Evolutionary conservation across 2,888 invertebrate species (phyloP), one percentile per base, ranked within the genome.

Genomic region (Apocheima hispidaria): DNA sequence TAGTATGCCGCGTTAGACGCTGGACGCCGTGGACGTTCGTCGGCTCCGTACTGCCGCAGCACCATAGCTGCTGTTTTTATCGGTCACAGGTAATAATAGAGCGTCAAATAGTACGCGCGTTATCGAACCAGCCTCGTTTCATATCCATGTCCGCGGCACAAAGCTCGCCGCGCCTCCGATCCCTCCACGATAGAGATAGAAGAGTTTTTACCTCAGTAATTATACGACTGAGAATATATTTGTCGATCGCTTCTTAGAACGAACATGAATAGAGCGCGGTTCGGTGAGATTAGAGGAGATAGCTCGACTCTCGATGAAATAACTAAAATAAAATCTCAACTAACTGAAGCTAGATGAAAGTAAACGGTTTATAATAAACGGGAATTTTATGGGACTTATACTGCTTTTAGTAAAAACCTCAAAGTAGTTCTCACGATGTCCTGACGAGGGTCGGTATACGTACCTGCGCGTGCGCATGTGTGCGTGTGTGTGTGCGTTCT

Each of bases 211-310:
- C 60, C 44, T 55, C 38, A 55, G n/a, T n/a, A n/a, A n/a, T 60
- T 60, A 55, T 51, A 20, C 44, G 44, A 50, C 0, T 16, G 44
- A n/a, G n/a, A 18, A 41, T 26, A 35, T n/a, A 21, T 16, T 49
- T 16, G 62, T 49, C 16, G 57, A 60, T 65, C 55, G 68, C 33
- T 68, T 65, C 65, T 54, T 12, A 41, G 68, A 68, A 65, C 50
- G 46, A 59, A 65, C 57, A 49, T 54, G 49, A 46, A 41, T 55
- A 26, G 61, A 23, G 55, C 51, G 61, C 51, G 46, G 56, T 52
- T 55, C 60, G 50, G 43, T 4, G 36, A 54, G 49, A 54, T 54
- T 35, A 46, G 49, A 48, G 16, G 40, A 26, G 10, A n/a, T 35
- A 48, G 49, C 38, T 43, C 30, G 23, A n/a, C 7, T 20, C 21